These are phyloP conservation scores for Cheilosia soror DNA, from an alignment of 2,888 invertebrate species.

Conservation along the genomic window DNA sequence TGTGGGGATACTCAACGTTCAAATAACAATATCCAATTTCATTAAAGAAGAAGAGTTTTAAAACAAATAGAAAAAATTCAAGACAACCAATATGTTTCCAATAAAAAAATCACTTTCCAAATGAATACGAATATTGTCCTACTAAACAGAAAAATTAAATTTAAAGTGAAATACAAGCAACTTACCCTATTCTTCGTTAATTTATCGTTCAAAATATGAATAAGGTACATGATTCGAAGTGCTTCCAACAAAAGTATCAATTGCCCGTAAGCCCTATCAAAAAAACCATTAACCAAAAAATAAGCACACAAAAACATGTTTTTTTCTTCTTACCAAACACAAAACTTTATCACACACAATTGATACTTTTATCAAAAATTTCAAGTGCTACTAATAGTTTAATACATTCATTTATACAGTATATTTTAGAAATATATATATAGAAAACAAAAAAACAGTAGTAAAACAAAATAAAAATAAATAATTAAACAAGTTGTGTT, in stretches of 20 bases:
- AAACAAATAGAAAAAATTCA: too few species aligned
- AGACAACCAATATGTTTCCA: too few species aligned
- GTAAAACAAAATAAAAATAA: conserved; percentile 27
- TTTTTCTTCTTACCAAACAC: not conserved
- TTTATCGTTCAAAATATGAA: conserved; percentile 19
- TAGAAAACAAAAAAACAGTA: not conserved
- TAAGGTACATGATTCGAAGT: conserved; percentile 52
- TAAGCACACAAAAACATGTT: conserved; percentile 2
- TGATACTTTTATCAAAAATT: conserved; percentile 29
- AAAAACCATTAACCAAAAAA: conserved; percentile 3
- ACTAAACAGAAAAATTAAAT: not conserved
- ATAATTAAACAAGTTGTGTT: conserved; percentile 51
- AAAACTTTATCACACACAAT: conserved; percentile 7
- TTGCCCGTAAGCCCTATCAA: not conserved
- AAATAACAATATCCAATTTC: too few species aligned
- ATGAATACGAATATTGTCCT: too few species aligned
- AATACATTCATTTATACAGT: conserved; percentile 15
- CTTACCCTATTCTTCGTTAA: conserved; percentile 1
- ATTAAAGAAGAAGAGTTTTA: too few species aligned
- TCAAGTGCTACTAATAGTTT: conserved; percentile 29
- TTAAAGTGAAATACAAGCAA: not conserved
- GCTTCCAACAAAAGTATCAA: conserved; percentile 34
- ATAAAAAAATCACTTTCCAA: too few species aligned
- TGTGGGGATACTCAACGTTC: too few species aligned
- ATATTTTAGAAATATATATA: conserved; percentile 30